Base-by-base conservation (phyloP, 1,140 invertebrate species). In the Acromyrmex heyeri region DNA sequence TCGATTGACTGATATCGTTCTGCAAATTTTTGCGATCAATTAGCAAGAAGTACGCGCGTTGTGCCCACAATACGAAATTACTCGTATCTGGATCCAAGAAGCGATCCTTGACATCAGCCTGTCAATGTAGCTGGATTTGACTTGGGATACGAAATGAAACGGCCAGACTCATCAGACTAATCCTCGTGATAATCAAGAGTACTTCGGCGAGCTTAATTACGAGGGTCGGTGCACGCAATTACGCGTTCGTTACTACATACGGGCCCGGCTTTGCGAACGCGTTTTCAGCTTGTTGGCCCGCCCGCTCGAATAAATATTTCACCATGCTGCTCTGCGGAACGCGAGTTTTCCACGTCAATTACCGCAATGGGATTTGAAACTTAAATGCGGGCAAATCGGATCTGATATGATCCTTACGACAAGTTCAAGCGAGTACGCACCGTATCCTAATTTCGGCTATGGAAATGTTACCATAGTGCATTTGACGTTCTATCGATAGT, bases 321-420 rank as follows among this genome's bases (percentile, higher is more conserved):
- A 73, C 55, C 73, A 14, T 2, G 44, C 38, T 12, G 57, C 73
- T 85, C 67, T 62, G 69, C 73, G 85, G 67, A 57, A 87, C 64
- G 79, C 27, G 69, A 73, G 76, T 86, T 89, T 75, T 44, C 76
- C 87, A 12, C 53, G 27, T 64, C 72, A 86, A 78, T 89, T 89
- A 79, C 24, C 76, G 75, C 73, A n/a, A 38, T 62, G 21, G 77
- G 73, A 90, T 90, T 90, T 86, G 77, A 67, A 90, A 86, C 76
- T 88, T 73, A 48, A 38, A 57, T 65, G 27, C 38, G 30, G 7
- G 3, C 64, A 27, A n/a, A 69, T 53, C 48, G 14, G 24, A 78
- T 53, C 50, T 24, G 8, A 62, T 73, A 30, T 50, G 69, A 61
- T 61, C 79, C 79, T 75, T 64, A 61, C 67, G 78, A 44, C 50